phyloP scores from a whole-genome alignment of 2,797 vertebrate species.

The Chelmon rostratus region DNA sequence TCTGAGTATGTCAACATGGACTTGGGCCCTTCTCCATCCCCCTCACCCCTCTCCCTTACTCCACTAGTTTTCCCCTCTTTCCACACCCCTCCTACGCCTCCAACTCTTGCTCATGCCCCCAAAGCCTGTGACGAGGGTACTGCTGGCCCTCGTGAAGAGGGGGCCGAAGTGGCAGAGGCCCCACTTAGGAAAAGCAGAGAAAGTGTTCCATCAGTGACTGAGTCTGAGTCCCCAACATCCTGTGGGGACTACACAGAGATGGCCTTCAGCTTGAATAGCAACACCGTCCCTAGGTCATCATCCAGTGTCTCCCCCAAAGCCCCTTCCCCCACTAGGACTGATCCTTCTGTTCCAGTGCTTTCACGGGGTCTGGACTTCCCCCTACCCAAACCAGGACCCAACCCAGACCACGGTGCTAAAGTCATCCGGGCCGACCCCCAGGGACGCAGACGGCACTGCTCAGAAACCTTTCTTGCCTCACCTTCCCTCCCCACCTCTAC shows the following conservation, averaged over 20 bases:
- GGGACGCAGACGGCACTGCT: constrained; percentile 84
- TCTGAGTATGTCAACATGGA: constrained; percentile 84
- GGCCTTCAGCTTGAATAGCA: constrained; percentile 81
- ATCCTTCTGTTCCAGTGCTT: constrained; percentile 70
- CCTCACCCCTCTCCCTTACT: constrained; percentile 81
- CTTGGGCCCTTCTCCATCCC: constrained; percentile 81
- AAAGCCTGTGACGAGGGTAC: constrained; percentile 67
- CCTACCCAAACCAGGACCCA: constrained; percentile 76
- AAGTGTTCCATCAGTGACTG: constrained; percentile 60
- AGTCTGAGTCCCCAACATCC: constrained; percentile 75
- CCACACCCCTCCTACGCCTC: constrained; percentile 80
- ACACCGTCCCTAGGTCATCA: constrained; percentile 61
- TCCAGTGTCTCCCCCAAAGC: constrained; percentile 74
- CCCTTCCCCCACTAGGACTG: constrained; percentile 78
- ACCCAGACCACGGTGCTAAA: constrained; percentile 86
- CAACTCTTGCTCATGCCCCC: constrained; percentile 68
- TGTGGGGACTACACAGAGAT: constrained; percentile 85
- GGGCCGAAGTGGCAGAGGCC: constrained; percentile 51
- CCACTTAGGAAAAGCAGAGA: constrained; percentile 70
- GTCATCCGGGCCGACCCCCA: constrained; percentile 85
- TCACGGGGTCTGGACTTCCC: constrained; percentile 83
- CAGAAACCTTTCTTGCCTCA: constrained; percentile 85
- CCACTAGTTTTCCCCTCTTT: constrained; percentile 82
- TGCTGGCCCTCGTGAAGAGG: constrained; percentile 57
- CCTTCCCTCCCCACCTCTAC: constrained; percentile 73